Evolutionary conservation across 2,113 vertebrate genomes (phyloP).

Genomic region (Cranoglanis bouderius): DNA sequence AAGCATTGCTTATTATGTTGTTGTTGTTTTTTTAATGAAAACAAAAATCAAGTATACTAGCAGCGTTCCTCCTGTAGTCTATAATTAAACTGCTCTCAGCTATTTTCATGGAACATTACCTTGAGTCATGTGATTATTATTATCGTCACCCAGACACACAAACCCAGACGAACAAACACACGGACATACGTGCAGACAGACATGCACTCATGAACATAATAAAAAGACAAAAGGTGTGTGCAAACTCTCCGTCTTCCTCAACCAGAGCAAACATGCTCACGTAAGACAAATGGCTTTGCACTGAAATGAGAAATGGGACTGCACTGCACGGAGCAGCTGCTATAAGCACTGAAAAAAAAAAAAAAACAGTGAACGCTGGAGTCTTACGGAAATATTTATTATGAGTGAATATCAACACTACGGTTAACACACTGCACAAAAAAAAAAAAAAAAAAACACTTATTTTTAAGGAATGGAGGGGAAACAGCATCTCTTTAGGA

Average conservation of each 20-base stretch:
- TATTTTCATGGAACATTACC: slow-evolving; percentile 99
- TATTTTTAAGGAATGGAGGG: slow-evolving; percentile 27
- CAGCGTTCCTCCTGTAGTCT: slow-evolving; percentile 81
- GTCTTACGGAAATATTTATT: slow-evolving; percentile 38
- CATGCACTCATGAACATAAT: slow-evolving; percentile 54
- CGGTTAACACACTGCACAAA: slow-evolving; percentile 36
- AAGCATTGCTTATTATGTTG: slow-evolving; percentile 59
- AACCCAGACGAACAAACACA: slow-evolving; percentile 67
- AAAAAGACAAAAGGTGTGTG: slow-evolving; percentile 58
- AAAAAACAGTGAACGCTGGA: slow-evolving; percentile 5
- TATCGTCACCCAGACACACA: slow-evolving; percentile 71
- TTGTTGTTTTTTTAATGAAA: slow-evolving; percentile 33
- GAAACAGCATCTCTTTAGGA: slow-evolving; percentile 58
- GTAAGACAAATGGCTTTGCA: slow-evolving; percentile 34
- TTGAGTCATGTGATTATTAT: slow-evolving; percentile 85
- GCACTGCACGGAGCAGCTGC: slow-evolving; percentile 51
- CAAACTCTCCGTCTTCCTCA: slow-evolving; percentile 39
- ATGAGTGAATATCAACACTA: slow-evolving; percentile 46
- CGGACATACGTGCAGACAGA: slow-evolving; percentile 57
- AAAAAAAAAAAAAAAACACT: slow-evolving; percentile 25
- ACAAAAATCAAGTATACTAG: slow-evolving; percentile 70
- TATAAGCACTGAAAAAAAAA: slow-evolving; percentile 9
- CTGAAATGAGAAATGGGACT: slow-evolving; percentile 45
- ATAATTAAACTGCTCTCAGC: slow-evolving; percentile 93
- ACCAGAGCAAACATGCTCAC: slow-evolving; percentile 47